phyloP scores from a whole-genome alignment of 92 coral and sea anemone species.

The Plumapathes pennacea region DNA sequence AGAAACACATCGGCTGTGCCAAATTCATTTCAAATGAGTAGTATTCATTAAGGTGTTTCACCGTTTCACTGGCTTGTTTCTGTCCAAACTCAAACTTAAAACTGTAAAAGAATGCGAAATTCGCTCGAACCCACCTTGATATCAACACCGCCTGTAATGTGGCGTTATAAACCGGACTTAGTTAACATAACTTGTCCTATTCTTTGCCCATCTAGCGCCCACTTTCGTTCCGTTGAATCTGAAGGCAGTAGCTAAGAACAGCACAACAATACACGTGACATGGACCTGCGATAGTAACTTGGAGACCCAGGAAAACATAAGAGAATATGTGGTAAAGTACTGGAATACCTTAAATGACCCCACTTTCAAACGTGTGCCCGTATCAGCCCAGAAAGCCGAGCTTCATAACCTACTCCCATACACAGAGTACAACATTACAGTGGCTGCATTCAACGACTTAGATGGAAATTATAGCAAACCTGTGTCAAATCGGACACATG shows the following conservation, averaged over 20 bases:
- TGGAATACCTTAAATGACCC: not conserved
- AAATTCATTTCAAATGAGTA: too few species aligned
- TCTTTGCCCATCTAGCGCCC: slow-evolving; percentile 2
- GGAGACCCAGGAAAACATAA: not conserved
- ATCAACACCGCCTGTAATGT: too few species aligned
- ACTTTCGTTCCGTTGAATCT: not conserved
- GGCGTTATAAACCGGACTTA: too few species aligned
- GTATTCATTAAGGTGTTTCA: too few species aligned
- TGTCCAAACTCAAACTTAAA: too few species aligned
- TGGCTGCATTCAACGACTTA: slow-evolving; percentile 32
- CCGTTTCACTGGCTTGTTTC: too few species aligned
- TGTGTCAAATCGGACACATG: slow-evolving; percentile 15
- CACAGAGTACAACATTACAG: slow-evolving; percentile 31
- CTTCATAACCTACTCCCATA: slow-evolving; percentile 25
- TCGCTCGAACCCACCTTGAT: too few species aligned
- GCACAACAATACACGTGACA: slow-evolving; percentile 24
- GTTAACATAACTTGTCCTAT: not conserved
- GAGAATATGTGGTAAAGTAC: not conserved
- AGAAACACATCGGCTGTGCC: too few species aligned
- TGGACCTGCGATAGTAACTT: slow-evolving; percentile 1
- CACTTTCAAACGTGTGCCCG: not conserved
- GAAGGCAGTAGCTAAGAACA: not conserved
- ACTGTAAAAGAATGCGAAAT: too few species aligned
- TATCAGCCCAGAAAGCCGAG: not conserved
- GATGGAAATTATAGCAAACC: slow-evolving; percentile 47